Conservation (phyloP, 2,888 invertebrate genomes). For the Drosophila recens region DNA sequence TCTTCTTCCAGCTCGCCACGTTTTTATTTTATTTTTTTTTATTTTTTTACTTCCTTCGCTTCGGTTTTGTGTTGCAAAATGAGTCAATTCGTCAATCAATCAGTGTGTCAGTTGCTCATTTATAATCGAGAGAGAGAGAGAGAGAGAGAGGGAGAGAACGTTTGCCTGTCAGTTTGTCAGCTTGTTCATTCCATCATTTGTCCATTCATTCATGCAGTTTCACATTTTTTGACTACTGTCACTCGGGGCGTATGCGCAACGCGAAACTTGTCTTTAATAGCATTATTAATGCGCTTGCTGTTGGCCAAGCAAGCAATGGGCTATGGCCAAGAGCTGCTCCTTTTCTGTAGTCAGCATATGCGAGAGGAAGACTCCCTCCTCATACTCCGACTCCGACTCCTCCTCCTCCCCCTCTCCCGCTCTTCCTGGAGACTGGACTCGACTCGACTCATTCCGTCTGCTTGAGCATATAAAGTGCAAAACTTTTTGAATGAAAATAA, state of each 20-base stretch:
- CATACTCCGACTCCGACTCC: too few species aligned
- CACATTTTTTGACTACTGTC: constrained; percentile 56
- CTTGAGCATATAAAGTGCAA: constrained; percentile 63
- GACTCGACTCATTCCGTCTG: constrained; percentile 48
- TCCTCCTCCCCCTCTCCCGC: constrained; percentile 7
- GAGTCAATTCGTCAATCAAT: constrained; percentile 81
- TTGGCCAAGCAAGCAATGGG: constrained; percentile 7
- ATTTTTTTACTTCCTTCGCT: constrained; percentile 12
- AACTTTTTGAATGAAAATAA: constrained; percentile 81
- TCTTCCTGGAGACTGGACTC: background rate
- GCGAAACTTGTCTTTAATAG: constrained; percentile 59
- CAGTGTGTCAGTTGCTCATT: constrained; percentile 79
- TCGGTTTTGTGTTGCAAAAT: constrained; percentile 46
- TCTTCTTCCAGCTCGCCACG: background rate
- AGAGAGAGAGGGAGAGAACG: constrained; percentile 22
- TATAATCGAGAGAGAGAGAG: constrained; percentile 52
- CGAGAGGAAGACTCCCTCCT: constrained; percentile 10
- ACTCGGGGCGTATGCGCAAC: constrained; percentile 70
- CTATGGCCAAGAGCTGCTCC: background rate
- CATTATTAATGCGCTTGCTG: constrained; percentile 69
- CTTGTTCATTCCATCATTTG: constrained; percentile 48
- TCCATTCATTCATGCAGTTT: constrained; percentile 32
- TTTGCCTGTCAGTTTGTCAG: constrained; percentile 41
- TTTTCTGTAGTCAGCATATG: constrained; percentile 31
- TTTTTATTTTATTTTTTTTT: background rate